Conservation (phyloP, 2,888 invertebrate species). For the Odontothrips loti region DNA sequence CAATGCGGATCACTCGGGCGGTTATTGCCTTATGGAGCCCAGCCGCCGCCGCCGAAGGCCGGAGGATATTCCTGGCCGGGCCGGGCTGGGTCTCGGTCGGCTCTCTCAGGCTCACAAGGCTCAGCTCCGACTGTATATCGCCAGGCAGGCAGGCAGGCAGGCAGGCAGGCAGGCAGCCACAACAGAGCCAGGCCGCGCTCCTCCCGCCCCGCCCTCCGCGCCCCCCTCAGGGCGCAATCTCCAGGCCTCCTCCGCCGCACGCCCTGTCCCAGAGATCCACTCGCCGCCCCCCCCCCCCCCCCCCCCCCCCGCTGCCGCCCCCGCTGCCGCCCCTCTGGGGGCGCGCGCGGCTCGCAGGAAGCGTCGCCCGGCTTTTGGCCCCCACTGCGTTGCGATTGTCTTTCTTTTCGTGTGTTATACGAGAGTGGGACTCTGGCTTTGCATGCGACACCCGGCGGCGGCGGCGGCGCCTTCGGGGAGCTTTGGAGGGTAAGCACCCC, state of each 20-base stretch:
- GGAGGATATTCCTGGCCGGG: no score
- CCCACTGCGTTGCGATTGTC: neutral
- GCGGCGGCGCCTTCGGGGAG: neutral
- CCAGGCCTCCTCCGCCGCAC: neutral
- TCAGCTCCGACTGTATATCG: no score
- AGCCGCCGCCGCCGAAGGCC: no score
- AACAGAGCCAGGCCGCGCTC: neutral
- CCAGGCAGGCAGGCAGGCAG: no score
- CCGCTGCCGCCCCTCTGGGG: neutral
- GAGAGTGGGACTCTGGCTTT: neutral
- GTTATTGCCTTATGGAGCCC: no score
- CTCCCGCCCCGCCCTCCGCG: neutral
- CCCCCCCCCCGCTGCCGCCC: neutral
- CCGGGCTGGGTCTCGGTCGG: no score
- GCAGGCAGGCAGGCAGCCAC: no score
- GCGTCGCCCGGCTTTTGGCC: neutral
- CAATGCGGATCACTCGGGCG: no score
- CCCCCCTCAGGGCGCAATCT: neutral
- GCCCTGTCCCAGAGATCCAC: neutral
- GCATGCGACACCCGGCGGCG: neutral
- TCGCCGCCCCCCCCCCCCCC: neutral
- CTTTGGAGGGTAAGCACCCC: neutral
- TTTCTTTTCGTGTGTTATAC: slow-evolving; percentile 6
- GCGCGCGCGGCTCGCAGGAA: neutral
- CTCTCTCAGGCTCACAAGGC: no score